phyloP scores from a whole-genome alignment of 2,888 invertebrate genomes.

The Anarsia innoxiella region DNA sequence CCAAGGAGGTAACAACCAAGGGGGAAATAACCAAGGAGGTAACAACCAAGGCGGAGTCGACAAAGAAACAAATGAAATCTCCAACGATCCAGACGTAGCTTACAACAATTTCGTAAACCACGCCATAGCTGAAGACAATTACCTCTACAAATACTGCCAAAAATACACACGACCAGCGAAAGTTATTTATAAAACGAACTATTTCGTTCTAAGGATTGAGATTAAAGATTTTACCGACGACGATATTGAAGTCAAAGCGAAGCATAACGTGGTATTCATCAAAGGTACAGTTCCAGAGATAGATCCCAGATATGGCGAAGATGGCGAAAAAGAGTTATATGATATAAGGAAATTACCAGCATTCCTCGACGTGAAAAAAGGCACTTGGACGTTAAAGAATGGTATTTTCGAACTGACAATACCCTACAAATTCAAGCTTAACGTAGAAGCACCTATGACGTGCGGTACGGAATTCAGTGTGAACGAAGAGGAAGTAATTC shows the following conservation, averaged over 20 bases:
- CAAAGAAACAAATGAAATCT: neutral
- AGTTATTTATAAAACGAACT: slow-evolving; percentile 9
- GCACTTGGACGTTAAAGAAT: slow-evolving; percentile 12
- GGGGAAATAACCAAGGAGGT: too few relatives aligned
- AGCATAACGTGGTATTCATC: slow-evolving; percentile 14
- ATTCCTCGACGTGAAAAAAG: slow-evolving; percentile 7
- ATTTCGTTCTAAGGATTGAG: slow-evolving; percentile 10
- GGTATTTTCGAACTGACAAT: slow-evolving; percentile 4
- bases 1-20: too few relatives aligned
- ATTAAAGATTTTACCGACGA: slow-evolving; percentile 11
- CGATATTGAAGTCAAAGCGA: slow-evolving; percentile 13
- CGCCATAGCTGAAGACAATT: neutral
- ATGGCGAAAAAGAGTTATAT: slow-evolving; percentile 3
- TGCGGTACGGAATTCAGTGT: neutral
- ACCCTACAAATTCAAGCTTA: slow-evolving; percentile 9
- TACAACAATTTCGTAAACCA: neutral
- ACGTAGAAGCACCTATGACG: slow-evolving; percentile 1
- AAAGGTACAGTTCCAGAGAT: slow-evolving; percentile 8
- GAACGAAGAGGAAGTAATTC: neutral
- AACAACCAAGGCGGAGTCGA: too few relatives aligned
- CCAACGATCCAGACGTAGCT: neutral
- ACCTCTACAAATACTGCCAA: neutral
- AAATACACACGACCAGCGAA: neutral
- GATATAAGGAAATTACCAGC: slow-evolving; percentile 14
- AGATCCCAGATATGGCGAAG: neutral